Evolutionary conservation across 2,888 invertebrate genomes (phyloP), one percentile per base, ranked within the genome.

Genomic region (Actias luna): DNA sequence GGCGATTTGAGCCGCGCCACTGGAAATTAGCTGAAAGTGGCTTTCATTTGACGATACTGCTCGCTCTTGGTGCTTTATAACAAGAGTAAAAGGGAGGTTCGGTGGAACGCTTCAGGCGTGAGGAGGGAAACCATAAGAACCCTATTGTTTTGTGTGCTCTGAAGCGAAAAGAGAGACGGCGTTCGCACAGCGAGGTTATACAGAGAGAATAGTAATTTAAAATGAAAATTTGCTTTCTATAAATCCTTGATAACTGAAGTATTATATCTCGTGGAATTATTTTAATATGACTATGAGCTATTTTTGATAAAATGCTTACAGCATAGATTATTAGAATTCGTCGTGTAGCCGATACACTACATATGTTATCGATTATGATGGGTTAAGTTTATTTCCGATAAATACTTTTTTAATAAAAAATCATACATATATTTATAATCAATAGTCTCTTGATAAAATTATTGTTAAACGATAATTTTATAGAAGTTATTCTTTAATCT

Each of bases 21-120:
- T 76, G 83, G 85, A 90, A 92, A 92, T 92, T 92, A 90, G 87
- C 90, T 85, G 76, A 87, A 88, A 91, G 89, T 88, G 85, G 85
- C 88, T 87, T 87, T 84, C 76, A 80, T 80, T 77, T 71, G 64
- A 73, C 80, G 65, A 67, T 67, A 66, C 82, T 79, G 70, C 69
- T 88, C 78, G 42, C 83, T 70, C 85, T 69, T 66, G 67, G 14
- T 25, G 25, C 64, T 63, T 61, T 55, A 63, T 42, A 63, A 63
- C 66, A 62, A 64, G 80, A 70, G 75, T 60, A 76, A 88, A 68
- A 70, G 74, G 72, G 84, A 88, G 59, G 74, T 76, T 27, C 65
- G 68, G 76, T 67, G 72, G 86, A 83, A 80, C 80, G 85, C 89
- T 89, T 85, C 84, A 87, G 88, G 89, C 89, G 79, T 79, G 76